phyloP scores from a whole-genome alignment of 1,140 invertebrate genomes.

The Cotesia chilonis region DNA sequence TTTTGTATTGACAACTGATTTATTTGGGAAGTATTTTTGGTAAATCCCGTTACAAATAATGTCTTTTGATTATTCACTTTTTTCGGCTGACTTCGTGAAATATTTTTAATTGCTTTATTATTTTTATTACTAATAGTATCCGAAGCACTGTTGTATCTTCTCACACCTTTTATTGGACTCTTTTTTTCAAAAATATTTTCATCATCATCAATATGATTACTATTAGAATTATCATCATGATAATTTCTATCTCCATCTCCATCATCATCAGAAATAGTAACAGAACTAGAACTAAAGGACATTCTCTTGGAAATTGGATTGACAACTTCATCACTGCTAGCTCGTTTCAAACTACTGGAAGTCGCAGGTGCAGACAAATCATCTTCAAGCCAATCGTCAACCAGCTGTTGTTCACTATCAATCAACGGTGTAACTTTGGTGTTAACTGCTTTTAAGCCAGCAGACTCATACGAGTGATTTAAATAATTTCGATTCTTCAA shows the following conservation, averaged over 20 bases:
- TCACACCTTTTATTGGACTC: constrained; percentile 11
- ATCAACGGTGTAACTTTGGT: constrained; percentile 53
- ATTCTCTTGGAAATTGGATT: constrained; percentile 41
- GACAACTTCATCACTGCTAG: constrained; percentile 12
- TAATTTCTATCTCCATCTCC: constrained; percentile 34
- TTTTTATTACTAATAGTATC: not conserved
- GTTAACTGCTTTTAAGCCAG: constrained; percentile 21
- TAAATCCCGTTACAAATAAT: constrained; percentile 50
- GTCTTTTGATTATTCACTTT: constrained; percentile 42
- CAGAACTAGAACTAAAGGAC: constrained; percentile 27
- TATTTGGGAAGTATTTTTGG: constrained; percentile 37
- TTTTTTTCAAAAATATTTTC: no score
- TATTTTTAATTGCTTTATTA: not conserved
- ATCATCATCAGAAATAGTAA: constrained; percentile 29
- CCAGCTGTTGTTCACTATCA: constrained; percentile 56
- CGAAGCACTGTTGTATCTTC: not conserved
- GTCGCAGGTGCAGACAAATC: constrained; percentile 48
- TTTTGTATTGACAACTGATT: constrained; percentile 8
- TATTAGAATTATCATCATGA: not conserved
- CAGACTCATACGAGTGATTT: constrained; percentile 15
- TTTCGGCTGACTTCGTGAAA: not conserved
- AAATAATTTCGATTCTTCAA: constrained; percentile 45
- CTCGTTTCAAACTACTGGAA: constrained; percentile 24
- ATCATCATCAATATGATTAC: not conserved
- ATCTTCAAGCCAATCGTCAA: constrained; percentile 64